Conservation (phyloP, 2,113 vertebrate genomes). For the Pollachius pollachius region DNA sequence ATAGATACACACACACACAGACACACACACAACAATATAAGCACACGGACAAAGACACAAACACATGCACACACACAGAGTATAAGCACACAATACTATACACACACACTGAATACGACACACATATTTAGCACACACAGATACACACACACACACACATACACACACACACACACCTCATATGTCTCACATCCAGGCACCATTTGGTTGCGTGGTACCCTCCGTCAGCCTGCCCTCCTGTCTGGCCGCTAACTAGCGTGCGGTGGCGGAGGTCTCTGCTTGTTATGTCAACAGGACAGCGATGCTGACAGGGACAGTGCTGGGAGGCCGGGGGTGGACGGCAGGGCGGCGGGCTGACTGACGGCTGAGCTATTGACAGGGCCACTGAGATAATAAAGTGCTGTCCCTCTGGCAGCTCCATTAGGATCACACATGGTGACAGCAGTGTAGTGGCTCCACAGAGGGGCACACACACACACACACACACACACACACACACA, state of each 20-base stretch:
- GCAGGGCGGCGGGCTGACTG: constrained; percentile 44
- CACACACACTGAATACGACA: neutral
- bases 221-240: no score
- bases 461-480: constrained; percentile 31
- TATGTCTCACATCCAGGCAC: no score
- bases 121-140: no score
- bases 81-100: neutral
- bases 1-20: constrained; percentile 1
- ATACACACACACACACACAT: no score
- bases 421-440: constrained; percentile 72
- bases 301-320: no score
- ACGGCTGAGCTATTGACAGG: constrained; percentile 73
- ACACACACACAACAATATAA: neutral
- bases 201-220: no score
- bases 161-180: no score
- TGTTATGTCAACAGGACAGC: no score
- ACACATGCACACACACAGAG: neutral
- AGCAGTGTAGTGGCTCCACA: constrained; percentile 56
- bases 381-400: constrained; percentile 76
- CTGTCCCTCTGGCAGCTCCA: constrained; percentile 71
- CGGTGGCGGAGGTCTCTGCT: no score
- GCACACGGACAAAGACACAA: neutral
- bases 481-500: constrained; percentile 20
- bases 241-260: no score
- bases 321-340: no score